Evolutionary conservation across 2,797 vertebrate genomes (phyloP).

Genomic region (Toxotes lorentzi): DNA sequence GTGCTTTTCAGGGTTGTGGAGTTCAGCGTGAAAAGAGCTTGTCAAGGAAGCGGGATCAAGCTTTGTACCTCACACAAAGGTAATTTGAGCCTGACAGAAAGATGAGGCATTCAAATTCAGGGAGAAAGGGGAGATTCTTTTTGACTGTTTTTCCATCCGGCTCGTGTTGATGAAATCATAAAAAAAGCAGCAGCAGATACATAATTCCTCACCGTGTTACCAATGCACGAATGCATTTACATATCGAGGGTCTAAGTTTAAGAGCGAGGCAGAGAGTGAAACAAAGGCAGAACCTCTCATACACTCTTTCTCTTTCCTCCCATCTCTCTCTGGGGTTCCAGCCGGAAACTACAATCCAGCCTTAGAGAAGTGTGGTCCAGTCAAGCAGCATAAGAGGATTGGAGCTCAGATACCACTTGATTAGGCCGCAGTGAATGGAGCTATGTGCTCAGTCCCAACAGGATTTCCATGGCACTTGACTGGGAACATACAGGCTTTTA

Average conservation of each 20-base stretch:
- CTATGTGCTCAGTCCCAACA: conserved; percentile 70
- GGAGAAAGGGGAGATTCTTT: neutral
- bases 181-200: conserved; percentile 40
- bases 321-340: conserved; percentile 48
- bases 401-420: conserved; percentile 74
- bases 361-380: conserved; percentile 54
- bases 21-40: conserved; percentile 40
- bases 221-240: conserved; percentile 35
- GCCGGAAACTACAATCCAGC: conserved; percentile 37
- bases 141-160: neutral
- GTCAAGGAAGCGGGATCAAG: conserved; percentile 35
- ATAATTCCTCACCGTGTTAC: conserved; percentile 37
- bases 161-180: conserved; percentile 37
- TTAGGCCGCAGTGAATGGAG: conserved; percentile 70
- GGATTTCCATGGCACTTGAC: conserved; percentile 84
- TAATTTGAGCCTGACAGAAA: conserved; percentile 43
- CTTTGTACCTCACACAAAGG: conserved; percentile 52
- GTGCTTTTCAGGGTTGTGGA: conserved; percentile 32
- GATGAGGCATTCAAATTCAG: conserved; percentile 27
- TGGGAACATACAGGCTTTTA: conserved; percentile 73
- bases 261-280: conserved; percentile 18
- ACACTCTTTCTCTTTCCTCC: conserved; percentile 9
- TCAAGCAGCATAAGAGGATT: conserved; percentile 75
- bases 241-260: conserved; percentile 33
- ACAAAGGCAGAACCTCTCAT: conserved; percentile 37